Evolutionary conservation across 2,888 invertebrate genomes (phyloP).

Genomic region (Melanargia galathea): DNA sequence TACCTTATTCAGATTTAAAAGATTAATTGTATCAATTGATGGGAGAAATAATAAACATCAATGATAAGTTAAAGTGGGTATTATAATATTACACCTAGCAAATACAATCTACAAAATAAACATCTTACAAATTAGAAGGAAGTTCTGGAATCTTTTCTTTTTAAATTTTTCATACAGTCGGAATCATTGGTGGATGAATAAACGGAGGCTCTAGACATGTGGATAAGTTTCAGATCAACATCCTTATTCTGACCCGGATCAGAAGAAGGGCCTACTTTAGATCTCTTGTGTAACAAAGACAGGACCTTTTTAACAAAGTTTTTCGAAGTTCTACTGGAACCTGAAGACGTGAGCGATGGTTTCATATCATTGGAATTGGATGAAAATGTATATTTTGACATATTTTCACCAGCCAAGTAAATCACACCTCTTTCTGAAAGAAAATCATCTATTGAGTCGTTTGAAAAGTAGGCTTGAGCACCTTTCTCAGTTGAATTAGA

Average conservation of each 20-base stretch:
- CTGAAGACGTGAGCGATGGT: conserved; percentile 43
- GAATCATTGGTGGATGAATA: conserved; percentile 60
- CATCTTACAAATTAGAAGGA: conserved; percentile 52
- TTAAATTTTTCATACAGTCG: conserved; percentile 46
- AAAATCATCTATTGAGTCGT: conserved; percentile 70
- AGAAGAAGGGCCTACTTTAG: conserved; percentile 55
- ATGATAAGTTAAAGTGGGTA: background rate
- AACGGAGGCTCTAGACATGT: conserved; percentile 61
- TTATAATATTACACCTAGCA: conserved; percentile 42
- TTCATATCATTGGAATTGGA: conserved; percentile 48
- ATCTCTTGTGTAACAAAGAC: conserved; percentile 53
- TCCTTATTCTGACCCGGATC: conserved; percentile 58
- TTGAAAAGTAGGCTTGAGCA: conserved; percentile 64
- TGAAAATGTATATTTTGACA: conserved; percentile 59
- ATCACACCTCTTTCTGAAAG: conserved; percentile 62
- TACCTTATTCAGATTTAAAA: background rate
- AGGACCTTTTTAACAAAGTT: conserved; percentile 60
- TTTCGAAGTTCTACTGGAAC: conserved; percentile 65
- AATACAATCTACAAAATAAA: conserved; percentile 43
- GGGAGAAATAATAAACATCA: background rate
- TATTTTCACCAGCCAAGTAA: conserved; percentile 54
- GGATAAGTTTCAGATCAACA: conserved; percentile 60
- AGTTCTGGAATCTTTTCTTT: conserved; percentile 57
- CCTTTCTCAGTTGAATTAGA: conserved; percentile 59
- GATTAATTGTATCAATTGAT: no score